These are phyloP conservation scores for Podabrus alpinus DNA, from an alignment of 2,888 invertebrate genomes.

Conservation along the genomic window DNA sequence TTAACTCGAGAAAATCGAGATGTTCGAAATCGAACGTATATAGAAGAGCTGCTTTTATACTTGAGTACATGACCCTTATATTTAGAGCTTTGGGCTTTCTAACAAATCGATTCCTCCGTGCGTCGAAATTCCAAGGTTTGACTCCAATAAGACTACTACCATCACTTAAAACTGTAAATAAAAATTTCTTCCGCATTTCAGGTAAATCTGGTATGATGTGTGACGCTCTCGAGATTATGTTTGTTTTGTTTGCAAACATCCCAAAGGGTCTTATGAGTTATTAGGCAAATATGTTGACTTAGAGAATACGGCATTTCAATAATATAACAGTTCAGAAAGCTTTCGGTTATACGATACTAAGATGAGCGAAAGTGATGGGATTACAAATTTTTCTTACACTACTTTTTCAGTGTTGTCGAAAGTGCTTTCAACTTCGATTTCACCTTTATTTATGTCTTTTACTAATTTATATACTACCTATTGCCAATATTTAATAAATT, in stretches of 20 bases:
- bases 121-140: slow-evolving; percentile 22
- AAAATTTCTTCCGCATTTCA: neutral
- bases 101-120: slow-evolving; percentile 29
- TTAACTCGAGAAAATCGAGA: slow-evolving; percentile 17
- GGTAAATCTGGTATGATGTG: slow-evolving; percentile 25
- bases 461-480: too few relatives aligned
- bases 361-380: neutral
- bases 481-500: neutral
- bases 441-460: too few relatives aligned
- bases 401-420: neutral
- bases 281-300: slow-evolving; percentile 13
- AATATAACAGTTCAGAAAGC: neutral
- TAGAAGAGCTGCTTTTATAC: slow-evolving; percentile 9
- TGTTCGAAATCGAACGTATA: slow-evolving; percentile 13
- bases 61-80: slow-evolving; percentile 13
- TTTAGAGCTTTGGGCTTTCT: slow-evolving; percentile 18
- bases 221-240: slow-evolving; percentile 4
- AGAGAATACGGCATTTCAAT: neutral
- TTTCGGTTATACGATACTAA: neutral
- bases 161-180: neutral
- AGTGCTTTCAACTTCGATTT: neutral
- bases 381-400: neutral
- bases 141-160: slow-evolving; percentile 8
- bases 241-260: slow-evolving; percentile 14
- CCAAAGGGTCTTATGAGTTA: slow-evolving; percentile 12